phyloP scores from a whole-genome alignment of 1,140 invertebrate genomes.

The Brachionus rubens region DNA sequence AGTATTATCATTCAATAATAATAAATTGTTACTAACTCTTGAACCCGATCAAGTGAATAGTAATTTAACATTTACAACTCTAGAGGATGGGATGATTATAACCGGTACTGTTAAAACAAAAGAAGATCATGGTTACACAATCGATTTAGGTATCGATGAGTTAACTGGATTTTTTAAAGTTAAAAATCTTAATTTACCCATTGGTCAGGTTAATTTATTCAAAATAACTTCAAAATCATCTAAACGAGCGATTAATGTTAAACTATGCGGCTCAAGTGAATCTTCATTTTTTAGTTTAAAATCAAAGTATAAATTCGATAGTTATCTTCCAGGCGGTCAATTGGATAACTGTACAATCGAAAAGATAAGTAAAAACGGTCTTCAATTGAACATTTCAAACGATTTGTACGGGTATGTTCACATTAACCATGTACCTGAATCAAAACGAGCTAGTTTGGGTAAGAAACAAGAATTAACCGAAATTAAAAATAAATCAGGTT shows the following conservation, averaged over 20 bases:
- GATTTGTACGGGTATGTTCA: conserved; percentile 33
- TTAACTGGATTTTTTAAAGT: conserved; percentile 25
- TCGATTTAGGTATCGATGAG: conserved; percentile 22
- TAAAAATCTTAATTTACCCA: not conserved
- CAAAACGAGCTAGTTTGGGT: not conserved
- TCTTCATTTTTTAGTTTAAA: conserved; percentile 24
- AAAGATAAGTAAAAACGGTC: conserved; percentile 32
- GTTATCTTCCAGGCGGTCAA: conserved; percentile 28
- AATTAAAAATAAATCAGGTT: not conserved
- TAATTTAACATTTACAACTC: not conserved
- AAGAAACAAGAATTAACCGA: not conserved
- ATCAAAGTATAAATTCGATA: conserved; percentile 31
- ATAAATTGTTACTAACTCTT: conserved; percentile 33
- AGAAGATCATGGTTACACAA: conserved; percentile 42
- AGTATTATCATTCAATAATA: conserved; percentile 12
- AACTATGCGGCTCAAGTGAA: conserved; percentile 26
- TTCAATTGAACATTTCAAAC: conserved; percentile 23
- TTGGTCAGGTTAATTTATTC: conserved; percentile 36
- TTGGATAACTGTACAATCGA: conserved; percentile 38
- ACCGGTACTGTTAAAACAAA: conserved; percentile 25
- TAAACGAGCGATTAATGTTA: conserved; percentile 28
- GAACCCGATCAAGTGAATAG: conserved; percentile 34
- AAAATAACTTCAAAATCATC: conserved; percentile 9
- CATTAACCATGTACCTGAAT: conserved; percentile 10
- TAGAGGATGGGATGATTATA: conserved; percentile 31